Percentiles rank a stretch among this genome's conserved stretches.
phyloP scores from a whole-genome alignment of 2,797 vertebrate species.

The Chiloscyllium punctatum region DNA sequence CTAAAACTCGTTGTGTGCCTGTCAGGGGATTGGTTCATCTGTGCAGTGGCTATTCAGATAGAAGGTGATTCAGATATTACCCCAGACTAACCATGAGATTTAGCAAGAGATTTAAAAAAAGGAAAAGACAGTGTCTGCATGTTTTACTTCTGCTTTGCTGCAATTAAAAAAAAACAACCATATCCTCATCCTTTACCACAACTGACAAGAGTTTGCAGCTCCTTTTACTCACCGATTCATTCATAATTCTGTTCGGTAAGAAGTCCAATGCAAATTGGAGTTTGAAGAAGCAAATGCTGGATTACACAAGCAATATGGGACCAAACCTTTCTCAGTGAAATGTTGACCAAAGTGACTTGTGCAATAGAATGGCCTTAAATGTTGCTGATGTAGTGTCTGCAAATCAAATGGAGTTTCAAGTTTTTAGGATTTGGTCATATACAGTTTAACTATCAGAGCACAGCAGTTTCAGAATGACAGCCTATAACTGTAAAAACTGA shows the following conservation, averaged over 20 bases:
- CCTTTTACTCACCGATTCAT: background rate
- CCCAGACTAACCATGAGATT: background rate
- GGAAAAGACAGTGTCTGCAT: background rate
- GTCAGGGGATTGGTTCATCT: background rate
- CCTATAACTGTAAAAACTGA: background rate
- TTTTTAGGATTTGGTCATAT: background rate
- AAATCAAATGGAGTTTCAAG: background rate
- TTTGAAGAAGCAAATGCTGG: background rate
- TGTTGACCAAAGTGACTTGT: background rate
- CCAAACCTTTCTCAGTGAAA: background rate
- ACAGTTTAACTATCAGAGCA: background rate
- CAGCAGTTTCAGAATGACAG: constrained; percentile 26
- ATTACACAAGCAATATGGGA: background rate
- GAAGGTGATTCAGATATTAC: background rate
- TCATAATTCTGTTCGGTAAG: background rate
- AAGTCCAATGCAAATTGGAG: background rate
- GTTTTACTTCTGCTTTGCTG: constrained; percentile 30
- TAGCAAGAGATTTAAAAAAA: constrained; percentile 14
- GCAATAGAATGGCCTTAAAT: background rate
- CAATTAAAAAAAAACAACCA: background rate
- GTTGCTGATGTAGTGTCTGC: background rate
- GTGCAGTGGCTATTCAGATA: background rate
- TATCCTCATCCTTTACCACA: constrained; percentile 14
- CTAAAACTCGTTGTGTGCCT: background rate
- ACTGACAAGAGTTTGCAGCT: too few species aligned